Base-by-base conservation (phyloP, 1,140 invertebrate species). In the Arctopsyche grandis region DNA sequence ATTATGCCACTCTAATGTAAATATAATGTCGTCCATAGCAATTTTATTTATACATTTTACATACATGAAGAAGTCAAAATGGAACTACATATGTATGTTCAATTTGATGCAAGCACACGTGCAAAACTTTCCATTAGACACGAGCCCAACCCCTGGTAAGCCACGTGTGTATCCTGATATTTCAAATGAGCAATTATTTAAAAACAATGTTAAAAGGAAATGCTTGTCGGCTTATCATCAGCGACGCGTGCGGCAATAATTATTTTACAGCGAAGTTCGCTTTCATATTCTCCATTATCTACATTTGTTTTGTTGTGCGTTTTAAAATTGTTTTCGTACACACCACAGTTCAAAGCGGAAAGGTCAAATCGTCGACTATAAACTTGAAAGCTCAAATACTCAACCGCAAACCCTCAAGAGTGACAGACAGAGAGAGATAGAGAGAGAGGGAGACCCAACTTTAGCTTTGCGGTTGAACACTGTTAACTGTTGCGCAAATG, bases 171-270 rank as follows among this genome's bases (percentile, higher is more conserved):
- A 52, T 52, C 63, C 63, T 66, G 10, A 12, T 5, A 48, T 66
- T 14, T 43, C 69, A 21, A 75, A 38, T 26, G 22, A 29, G 29
- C 21, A 66, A 66, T 66, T 66, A 29, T 56, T 78, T 71, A 0
- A 56, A 38, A 38, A 38, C 29, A 38, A 71, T 14, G 22, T 16
- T 80, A 80, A 80, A 80, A 80, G 58, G 52, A 77, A 80, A 80
- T 69, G 21, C 43, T 16, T 80, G 79, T 80, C 21, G 58, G 5
- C 16, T 29, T 77, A 77, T 70, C 60, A 69, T 16, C 48, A 66
- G 24, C 56, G 73, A 43, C 75, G 66, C 79, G 79, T 77, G 79
- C 58, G 0, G 24, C 48, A 46, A 66, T 21, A 19, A 60, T 21
- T 60, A 22, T 60, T 60, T 9, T 16, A 60, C 19, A 22, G 7